phyloP scores from a whole-genome alignment of 2,797 vertebrate genomes.

The Apogon hyalosoma region DNA sequence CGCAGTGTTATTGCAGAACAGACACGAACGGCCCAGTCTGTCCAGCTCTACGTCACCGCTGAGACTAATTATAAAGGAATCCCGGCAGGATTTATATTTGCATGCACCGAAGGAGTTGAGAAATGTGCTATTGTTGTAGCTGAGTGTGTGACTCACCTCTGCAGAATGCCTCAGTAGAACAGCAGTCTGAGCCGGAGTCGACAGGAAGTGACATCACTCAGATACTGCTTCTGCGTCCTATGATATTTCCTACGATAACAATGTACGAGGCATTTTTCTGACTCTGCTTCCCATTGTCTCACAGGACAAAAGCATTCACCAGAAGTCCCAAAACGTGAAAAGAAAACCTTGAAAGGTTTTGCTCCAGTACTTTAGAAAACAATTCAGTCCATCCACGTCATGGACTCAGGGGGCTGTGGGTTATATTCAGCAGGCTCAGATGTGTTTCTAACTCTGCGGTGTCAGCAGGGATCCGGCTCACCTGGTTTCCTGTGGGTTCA shows the following conservation, averaged over 20 bases:
- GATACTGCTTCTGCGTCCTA: slow-evolving; percentile 23
- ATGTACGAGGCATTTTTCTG: slow-evolving; percentile 7
- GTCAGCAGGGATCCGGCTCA: slow-evolving; percentile 4
- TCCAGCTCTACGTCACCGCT: slow-evolving; percentile 14
- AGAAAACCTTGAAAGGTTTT: slow-evolving; percentile 40
- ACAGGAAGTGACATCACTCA: slow-evolving; percentile 29
- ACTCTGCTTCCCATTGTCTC: slow-evolving; percentile 35
- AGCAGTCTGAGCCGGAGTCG: slow-evolving; percentile 10
- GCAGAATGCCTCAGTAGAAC: slow-evolving; percentile 16
- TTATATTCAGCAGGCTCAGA: background rate
- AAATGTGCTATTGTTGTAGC: slow-evolving; percentile 34
- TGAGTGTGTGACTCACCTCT: slow-evolving; percentile 37
- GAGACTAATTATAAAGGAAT: slow-evolving; percentile 9
- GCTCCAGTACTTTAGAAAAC: slow-evolving; percentile 5
- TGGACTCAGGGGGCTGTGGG: background rate
- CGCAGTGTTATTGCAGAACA: too few relatives aligned
- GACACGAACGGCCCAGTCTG: slow-evolving; percentile 12
- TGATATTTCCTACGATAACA: slow-evolving; percentile 45
- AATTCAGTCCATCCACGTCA: slow-evolving; percentile 5
- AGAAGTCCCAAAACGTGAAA: slow-evolving; percentile 14
- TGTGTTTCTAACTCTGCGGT: background rate
- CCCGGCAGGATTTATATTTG: slow-evolving; percentile 16
- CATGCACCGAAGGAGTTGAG: slow-evolving; percentile 28
- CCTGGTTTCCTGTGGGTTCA: slow-evolving; percentile 16
- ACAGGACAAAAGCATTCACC: slow-evolving; percentile 11